These are phyloP conservation scores for Pachycephala philippinensis DNA, from an alignment of 2,113 vertebrate genomes.

Conservation along the genomic window DNA sequence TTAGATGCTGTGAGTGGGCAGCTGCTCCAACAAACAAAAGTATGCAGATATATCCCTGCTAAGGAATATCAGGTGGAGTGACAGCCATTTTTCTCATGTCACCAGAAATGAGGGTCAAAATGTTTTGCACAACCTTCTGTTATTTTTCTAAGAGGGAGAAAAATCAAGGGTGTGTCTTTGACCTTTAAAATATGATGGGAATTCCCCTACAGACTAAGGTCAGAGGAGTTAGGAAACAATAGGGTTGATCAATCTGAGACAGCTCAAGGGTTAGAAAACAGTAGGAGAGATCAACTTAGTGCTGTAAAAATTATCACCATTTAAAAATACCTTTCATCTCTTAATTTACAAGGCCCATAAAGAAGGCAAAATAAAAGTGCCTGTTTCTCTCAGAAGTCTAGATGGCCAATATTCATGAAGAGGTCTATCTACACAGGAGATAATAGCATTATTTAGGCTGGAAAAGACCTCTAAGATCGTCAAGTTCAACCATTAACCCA, in stretches of 20 bases:
- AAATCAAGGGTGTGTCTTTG: not conserved
- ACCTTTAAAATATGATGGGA: not conserved
- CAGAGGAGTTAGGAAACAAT: not conserved
- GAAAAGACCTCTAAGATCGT: not conserved
- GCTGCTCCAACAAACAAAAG: not conserved
- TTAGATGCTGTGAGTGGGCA: not conserved
- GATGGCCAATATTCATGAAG: not conserved
- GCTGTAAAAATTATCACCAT: not conserved
- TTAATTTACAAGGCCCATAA: not conserved
- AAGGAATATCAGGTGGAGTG: not conserved
- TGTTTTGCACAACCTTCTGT: not conserved
- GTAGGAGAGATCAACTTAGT: not conserved
- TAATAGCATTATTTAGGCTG: not conserved
- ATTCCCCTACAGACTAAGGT: not conserved
- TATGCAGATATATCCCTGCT: not conserved
- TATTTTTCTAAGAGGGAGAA: not conserved
- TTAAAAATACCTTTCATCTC: not conserved
- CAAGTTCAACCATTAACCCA: not conserved
- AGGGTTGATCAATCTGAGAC: not conserved
- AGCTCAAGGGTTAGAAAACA: not conserved
- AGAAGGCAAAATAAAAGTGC: not conserved
- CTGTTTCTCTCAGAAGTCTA: not conserved
- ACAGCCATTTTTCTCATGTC: not conserved
- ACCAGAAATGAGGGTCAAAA: not conserved
- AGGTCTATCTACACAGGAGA: not conserved